Evolutionary conservation across 2,113 vertebrate species (phyloP).

Genomic region (Bombycilla garrulus): DNA sequence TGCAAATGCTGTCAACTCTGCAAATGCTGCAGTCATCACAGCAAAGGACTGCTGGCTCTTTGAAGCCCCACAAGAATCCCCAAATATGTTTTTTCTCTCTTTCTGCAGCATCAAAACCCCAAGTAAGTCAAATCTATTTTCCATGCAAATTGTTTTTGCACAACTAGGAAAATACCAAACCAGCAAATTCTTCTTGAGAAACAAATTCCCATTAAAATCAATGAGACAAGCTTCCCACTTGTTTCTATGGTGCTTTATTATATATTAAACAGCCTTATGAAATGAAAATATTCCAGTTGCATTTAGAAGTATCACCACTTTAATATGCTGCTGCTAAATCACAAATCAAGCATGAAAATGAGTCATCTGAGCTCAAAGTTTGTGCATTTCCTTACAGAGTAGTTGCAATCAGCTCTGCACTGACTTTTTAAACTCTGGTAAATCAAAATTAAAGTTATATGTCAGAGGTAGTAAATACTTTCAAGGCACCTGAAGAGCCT

Average conservation of each 20-base stretch:
- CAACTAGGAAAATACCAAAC: slow-evolving; percentile 7
- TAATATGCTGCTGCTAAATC: background rate
- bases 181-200: slow-evolving; percentile 42
- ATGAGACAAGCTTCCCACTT: slow-evolving; percentile 48
- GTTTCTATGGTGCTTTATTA: slow-evolving; percentile 10
- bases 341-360: slow-evolving; percentile 32
- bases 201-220: slow-evolving; percentile 47
- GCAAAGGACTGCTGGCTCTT: background rate
- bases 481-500: background rate
- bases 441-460: background rate
- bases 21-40: background rate
- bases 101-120: slow-evolving; percentile 10
- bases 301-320: slow-evolving; percentile 6
- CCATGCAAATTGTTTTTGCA: slow-evolving; percentile 24
- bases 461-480: background rate
- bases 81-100: background rate
- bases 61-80: background rate
- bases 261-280: background rate
- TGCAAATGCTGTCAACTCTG: background rate
- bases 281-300: background rate
- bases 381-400: background rate
- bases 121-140: slow-evolving; percentile 28
- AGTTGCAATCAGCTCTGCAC: background rate
- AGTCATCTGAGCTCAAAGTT: background rate
- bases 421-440: background rate